These are phyloP conservation scores for Drosophila ezoana DNA, from an alignment of 2,888 invertebrate species.

Conservation along the genomic window DNA sequence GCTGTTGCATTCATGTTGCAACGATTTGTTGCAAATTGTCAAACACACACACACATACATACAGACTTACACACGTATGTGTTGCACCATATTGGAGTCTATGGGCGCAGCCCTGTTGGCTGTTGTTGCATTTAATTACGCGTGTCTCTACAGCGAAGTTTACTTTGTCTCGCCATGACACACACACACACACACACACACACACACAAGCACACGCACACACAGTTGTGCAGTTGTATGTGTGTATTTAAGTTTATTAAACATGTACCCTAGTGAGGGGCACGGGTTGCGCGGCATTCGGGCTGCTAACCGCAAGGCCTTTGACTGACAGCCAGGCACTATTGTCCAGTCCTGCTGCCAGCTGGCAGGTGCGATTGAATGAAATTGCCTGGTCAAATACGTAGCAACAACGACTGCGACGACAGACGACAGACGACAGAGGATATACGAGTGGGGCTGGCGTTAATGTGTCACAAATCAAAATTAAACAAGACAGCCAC, in stretches of 20 bases:
- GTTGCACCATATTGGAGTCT: constrained; percentile 7
- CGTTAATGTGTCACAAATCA: constrained; percentile 73
- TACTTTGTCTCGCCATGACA: constrained; percentile 67
- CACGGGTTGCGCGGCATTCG: not conserved
- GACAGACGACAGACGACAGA: not conserved
- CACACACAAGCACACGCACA: constrained; percentile 3
- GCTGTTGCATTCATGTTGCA: constrained; percentile 65
- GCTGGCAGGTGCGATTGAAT: constrained; percentile 70
- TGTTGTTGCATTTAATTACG: constrained; percentile 76
- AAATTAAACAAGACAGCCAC: constrained; percentile 68
- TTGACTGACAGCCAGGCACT: constrained; percentile 40
- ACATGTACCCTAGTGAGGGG: constrained; percentile 43
- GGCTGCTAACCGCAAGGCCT: constrained; percentile 32
- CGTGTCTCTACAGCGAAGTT: constrained; percentile 70
- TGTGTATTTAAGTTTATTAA: constrained; percentile 73
- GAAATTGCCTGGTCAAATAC: constrained; percentile 59
- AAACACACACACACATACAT: constrained; percentile 19
- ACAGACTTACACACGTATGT: not conserved
- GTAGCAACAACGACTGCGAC: not conserved
- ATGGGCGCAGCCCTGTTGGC: constrained; percentile 32
- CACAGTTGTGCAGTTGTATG: not conserved
- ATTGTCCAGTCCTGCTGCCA: constrained; percentile 10
- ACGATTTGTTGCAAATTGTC: constrained; percentile 74
- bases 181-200: constrained; percentile 19
- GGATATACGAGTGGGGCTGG: constrained; percentile 5